Evolutionary conservation across 2,888 invertebrate species (phyloP), one percentile per base, ranked within the genome.

Genomic region (Strigamia transsilvanica): DNA sequence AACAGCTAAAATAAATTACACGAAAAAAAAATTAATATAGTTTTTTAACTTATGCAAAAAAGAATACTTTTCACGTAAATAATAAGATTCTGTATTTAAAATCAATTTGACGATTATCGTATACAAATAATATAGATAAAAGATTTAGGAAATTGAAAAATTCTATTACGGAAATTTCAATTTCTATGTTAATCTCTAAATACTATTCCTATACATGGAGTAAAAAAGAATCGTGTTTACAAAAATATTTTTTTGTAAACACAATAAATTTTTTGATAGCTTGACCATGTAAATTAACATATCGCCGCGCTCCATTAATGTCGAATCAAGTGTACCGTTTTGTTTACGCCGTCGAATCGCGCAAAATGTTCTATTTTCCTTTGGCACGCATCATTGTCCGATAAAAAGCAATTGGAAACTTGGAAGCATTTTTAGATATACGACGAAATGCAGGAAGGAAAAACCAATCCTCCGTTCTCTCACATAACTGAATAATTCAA

Each of bases 401-500:
- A 66, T 66, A 66, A 66, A 51, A 66, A 66, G 66, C 66, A 66
- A 66, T 66, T 66, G 66, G 66, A 66, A 66, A 66, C 66, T 23
- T 66, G 66, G 66, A 66, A 66, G 66, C 66, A 66, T 66, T 66
- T 66, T 66, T 66, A 21, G 66, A 66, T 66, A 51, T 51, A 66
- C 23, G 66, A 27, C 66, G 23, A 27, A 66, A 27, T 51, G 27
- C 27, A 27, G 27, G 66, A 27, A 66, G 12, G 66, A 27, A 66
- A 66, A 66, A 66, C 23, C 66, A 23, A 66, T 27, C 27, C 66
- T 18, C 66, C 23, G 66, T 66, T 66, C 32, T 23, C 66, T 23
- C 66, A 66, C 66, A 66, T 32, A 66, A 66, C 66, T 66, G 66
- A 66, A 66, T 66, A 66, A 66, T 66, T 66, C 66, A 66, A 66